Base-by-base conservation (phyloP, 2,113 vertebrate genomes). In the Sylvilagus bachmani region DNA sequence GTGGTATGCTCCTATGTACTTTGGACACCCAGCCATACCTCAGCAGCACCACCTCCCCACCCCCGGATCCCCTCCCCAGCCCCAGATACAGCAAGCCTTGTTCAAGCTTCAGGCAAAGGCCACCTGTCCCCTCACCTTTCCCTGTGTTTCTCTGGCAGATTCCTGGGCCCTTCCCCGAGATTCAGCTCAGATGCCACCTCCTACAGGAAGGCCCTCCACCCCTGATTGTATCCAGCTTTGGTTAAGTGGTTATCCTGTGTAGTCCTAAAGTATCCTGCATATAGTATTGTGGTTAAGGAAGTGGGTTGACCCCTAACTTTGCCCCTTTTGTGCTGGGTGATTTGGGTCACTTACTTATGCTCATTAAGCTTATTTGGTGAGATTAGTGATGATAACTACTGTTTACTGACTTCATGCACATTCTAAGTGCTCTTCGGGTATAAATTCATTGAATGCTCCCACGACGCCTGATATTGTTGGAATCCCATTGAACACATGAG, bases 401-500 rank as follows among this genome's bases (percentile, higher is more conserved):
- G 22, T 77, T 12, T 11, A 44, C 22, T 61, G 31, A 79, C 11
- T 64, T 78, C 33, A 38, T 29, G 5, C 29, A 31, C 66, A 5
- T 44, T 91, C 79, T 55, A 67, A 80, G 36, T 22, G 33, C 36
- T 96, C 80, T 70, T 31, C 33, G 19, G 31, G 12, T 70, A 10
- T 75, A 69, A 77, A 82, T 93, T 89, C 24, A 62, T 14, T 80
- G 90, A 53, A 90, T 38, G 61, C 49, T 92, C 49, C 86, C 38
- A 31, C 17, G 10, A 90, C 69, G 9, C 19, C 83, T 29, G 31
- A 75, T 33, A 89, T 12, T 36, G 22, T 64, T 91, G 51, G 36
- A 22, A 64, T 67, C 27, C 24, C 29, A 44, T 27, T 70, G 84
- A 86, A 70, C 10, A n/a, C 0, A 16, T 1, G 58, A 67, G 75